A percentile compares a stretch with the other conserved stretches of the same genome.
phyloP scores from a whole-genome alignment of 2,888 invertebrate genomes.

The Acronicta alni region DNA sequence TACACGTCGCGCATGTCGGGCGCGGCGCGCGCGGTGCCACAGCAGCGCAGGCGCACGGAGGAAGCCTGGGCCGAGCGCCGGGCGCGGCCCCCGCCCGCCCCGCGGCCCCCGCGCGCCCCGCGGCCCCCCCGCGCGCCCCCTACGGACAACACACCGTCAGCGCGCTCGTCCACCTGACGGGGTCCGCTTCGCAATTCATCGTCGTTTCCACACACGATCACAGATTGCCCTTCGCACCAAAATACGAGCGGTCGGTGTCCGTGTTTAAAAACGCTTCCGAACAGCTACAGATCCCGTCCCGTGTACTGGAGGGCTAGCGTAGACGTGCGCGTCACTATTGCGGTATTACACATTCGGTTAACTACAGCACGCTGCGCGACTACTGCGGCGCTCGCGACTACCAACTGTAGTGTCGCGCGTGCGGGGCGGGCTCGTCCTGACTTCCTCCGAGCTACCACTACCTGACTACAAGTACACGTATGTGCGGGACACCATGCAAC shows the following conservation, averaged over 20 bases:
- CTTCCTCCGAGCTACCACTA: slow-evolving; percentile 65
- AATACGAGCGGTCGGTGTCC: not conserved
- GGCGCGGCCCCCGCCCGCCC: slow-evolving; percentile 46
- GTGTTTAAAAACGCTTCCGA: slow-evolving; percentile 6
- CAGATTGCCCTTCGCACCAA: not conserved
- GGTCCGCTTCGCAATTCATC: not conserved
- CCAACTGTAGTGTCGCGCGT: slow-evolving; percentile 5
- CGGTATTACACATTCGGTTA: not conserved
- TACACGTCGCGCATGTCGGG: slow-evolving; percentile 89
- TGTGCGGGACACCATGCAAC: not conserved
- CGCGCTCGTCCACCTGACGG: slow-evolving; percentile 1
- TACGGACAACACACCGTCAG: slow-evolving; percentile 43
- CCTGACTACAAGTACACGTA: not conserved
- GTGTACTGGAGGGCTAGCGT: not conserved
- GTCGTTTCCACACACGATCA: not conserved
- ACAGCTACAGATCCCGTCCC: not conserved
- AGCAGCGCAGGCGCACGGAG: slow-evolving; percentile 67
- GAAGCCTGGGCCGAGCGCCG: slow-evolving; percentile 67
- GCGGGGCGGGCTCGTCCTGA: slow-evolving; percentile 45
- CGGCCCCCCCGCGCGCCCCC: slow-evolving; percentile 12
- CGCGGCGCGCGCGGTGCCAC: slow-evolving; percentile 24
- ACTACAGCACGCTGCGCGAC: slow-evolving; percentile 6
- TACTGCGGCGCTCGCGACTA: slow-evolving; percentile 7
- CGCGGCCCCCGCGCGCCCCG: slow-evolving; percentile 17
- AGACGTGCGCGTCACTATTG: not conserved